These are phyloP conservation scores for Zygogramma bicolorata DNA, from an alignment of 2,888 invertebrate species.

Conservation along the genomic window DNA sequence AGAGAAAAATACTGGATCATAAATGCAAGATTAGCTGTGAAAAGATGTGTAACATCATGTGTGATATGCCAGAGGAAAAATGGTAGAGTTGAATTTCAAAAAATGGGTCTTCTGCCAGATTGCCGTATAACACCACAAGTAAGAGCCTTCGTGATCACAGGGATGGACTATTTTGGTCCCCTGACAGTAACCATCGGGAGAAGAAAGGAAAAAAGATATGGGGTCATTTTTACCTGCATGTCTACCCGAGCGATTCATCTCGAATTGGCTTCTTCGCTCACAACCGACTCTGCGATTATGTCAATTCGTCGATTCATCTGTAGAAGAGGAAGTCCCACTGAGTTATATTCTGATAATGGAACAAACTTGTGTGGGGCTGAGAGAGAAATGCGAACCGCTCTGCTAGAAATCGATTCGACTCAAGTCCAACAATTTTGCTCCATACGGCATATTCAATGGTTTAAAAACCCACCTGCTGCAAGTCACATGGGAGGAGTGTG, in stretches of 20 bases:
- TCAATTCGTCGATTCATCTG: background rate
- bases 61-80: too few species aligned
- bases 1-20: too few species aligned
- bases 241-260: background rate
- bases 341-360: background rate
- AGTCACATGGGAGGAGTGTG: background rate
- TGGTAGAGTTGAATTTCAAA: too few species aligned
- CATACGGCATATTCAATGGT: background rate
- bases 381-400: background rate
- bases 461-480: background rate
- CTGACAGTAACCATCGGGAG: background rate
- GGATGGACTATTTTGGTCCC: background rate
- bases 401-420: slow-evolving; percentile 4
- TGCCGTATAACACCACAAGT: background rate
- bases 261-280: too few species aligned
- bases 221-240: background rate
- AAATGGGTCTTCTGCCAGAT: background rate
- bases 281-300: too few species aligned
- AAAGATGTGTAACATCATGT: too few species aligned
- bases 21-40: too few species aligned
- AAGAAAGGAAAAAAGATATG: background rate
- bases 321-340: background rate
- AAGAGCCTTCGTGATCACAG: background rate
- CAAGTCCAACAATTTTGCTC: background rate
- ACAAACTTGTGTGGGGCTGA: background rate